Conservation (phyloP, 1,140 invertebrate genomes). For the Lordiphosa clarofinis region DNA sequence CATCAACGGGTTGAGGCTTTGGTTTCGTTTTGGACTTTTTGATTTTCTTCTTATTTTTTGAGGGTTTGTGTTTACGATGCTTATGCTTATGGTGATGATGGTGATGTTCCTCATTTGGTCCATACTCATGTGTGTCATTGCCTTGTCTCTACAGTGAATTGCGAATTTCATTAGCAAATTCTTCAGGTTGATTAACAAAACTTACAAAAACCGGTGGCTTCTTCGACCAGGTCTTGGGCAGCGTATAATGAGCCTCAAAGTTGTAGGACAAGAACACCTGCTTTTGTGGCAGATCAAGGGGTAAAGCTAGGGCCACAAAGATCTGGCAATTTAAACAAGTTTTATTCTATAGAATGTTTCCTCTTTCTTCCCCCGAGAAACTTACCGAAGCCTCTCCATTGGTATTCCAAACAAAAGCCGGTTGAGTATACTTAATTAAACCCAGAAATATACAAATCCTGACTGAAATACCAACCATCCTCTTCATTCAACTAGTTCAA, state of each 20-base stretch:
- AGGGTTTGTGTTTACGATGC: conserved; percentile 12
- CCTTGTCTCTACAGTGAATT: conserved; percentile 1
- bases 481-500: conserved; percentile 6
- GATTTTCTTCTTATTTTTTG: conserved; percentile 30
- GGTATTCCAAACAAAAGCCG: conserved; percentile 49
- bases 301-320: conserved; percentile 86
- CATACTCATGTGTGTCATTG: conserved; percentile 31
- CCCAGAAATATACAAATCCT: conserved; percentile 6
- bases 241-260: conserved; percentile 85
- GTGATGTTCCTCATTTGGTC: neutral
- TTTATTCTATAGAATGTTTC: neutral
- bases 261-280: conserved; percentile 87
- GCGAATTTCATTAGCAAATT: neutral
- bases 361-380: neutral
- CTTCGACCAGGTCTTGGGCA: conserved; percentile 65
- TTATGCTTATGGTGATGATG: conserved; percentile 13
- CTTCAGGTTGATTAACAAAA: neutral
- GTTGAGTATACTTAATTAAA: neutral
- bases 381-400: conserved; percentile 41
- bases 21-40: conserved; percentile 28
- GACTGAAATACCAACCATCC: conserved; percentile 11
- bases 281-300: conserved; percentile 84
- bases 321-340: conserved; percentile 53
- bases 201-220: conserved; percentile 46
- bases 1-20: neutral